These are phyloP conservation scores for Rhizoglyphus robini DNA, from an alignment of 1,140 invertebrate species.

Conservation along the genomic window DNA sequence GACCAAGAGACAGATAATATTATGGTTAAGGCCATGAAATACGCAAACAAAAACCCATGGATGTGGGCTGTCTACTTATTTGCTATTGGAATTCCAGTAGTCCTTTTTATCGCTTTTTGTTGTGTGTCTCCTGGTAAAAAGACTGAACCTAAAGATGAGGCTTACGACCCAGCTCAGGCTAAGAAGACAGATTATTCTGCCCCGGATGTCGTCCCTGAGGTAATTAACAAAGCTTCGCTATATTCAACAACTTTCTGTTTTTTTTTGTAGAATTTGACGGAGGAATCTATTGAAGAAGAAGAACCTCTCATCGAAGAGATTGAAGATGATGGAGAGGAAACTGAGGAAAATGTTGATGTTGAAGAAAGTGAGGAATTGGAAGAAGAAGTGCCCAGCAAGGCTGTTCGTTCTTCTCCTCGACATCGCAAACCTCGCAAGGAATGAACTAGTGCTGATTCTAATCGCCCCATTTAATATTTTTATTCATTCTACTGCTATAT, in stretches of 20 bases:
- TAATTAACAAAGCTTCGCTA: not conserved
- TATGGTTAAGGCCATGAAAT: constrained; percentile 59
- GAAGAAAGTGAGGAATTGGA: constrained; percentile 14
- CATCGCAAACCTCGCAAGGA: constrained; percentile 23
- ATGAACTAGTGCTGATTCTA: not conserved
- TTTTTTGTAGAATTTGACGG: not conserved
- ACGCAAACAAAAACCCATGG: constrained; percentile 76
- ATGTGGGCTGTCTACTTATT: constrained; percentile 74
- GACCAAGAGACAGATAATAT: constrained; percentile 61
- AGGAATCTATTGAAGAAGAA: not conserved
- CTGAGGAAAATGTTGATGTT: constrained; percentile 2
- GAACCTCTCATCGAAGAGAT: constrained; percentile 8
- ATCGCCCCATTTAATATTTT: not conserved
- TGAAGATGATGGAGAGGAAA: constrained; percentile 7
- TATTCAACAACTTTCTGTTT: not conserved
- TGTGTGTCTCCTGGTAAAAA: constrained; percentile 45
- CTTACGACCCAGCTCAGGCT: not conserved
- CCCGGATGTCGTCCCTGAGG: not conserved
- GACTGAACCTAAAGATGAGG: not conserved
- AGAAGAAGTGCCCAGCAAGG: constrained; percentile 16
- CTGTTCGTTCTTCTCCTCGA: constrained; percentile 20
- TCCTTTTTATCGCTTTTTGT: constrained; percentile 63
- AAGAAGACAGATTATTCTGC: constrained; percentile 12
- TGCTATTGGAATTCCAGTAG: constrained; percentile 57
- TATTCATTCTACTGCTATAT: not conserved